Evolutionary conservation across 2,113 vertebrate species (phyloP).

Genomic region (Numenius arquata): DNA sequence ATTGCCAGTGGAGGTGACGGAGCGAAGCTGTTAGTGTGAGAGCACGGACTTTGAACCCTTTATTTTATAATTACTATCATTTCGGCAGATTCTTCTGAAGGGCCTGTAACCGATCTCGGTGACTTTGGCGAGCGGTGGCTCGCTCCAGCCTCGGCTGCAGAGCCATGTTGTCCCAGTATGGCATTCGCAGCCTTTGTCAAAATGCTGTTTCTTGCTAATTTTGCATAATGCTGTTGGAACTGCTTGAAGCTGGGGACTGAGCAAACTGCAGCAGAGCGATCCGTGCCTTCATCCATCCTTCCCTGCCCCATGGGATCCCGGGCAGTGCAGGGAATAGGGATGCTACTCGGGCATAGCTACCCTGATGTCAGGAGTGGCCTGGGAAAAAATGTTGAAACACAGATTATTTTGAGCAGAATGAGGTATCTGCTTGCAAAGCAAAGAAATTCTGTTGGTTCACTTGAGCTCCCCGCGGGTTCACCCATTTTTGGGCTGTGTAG

Average conservation of each 20-base stretch:
- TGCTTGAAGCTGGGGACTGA: not conserved
- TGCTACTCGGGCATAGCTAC: not conserved
- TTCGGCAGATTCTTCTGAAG: not conserved
- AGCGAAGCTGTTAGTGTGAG: not conserved
- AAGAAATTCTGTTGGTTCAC: not conserved
- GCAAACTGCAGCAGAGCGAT: not conserved
- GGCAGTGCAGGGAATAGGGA: not conserved
- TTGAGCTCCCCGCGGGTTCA: not conserved
- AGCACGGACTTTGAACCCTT: not conserved
- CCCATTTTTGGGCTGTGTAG: not conserved
- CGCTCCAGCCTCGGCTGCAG: not conserved
- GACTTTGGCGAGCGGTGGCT: not conserved
- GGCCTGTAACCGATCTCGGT: not conserved
- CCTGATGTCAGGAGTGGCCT: not conserved
- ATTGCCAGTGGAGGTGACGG: not conserved
- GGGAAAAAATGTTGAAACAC: not conserved
- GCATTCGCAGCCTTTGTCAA: not conserved
- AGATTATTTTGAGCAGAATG: not conserved
- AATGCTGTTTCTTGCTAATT: not conserved
- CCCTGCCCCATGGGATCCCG: accelerated
- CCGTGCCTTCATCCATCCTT: not conserved
- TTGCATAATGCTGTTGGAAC: not conserved
- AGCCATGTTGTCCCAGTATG: accelerated
- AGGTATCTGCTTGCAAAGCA: not conserved
- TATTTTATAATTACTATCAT: not conserved